Percentiles rank a stretch among this genome's conserved stretches.
Conservation (phyloP, 2,888 invertebrate genomes). For the Emmelina monodactyla region DNA sequence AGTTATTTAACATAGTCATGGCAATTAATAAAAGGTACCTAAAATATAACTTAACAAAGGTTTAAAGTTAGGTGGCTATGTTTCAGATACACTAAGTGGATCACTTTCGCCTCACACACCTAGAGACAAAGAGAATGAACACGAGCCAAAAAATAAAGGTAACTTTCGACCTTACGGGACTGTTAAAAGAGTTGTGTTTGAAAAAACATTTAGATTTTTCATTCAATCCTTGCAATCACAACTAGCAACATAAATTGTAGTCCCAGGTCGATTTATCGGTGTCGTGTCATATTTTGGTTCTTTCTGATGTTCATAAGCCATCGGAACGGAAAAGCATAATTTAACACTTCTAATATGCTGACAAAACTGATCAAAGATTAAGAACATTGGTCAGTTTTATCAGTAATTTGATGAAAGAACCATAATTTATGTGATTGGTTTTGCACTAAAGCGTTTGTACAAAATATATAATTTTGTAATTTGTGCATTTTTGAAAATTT, state of each 20-base stretch:
- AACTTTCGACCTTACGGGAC: slow-evolving; percentile 22
- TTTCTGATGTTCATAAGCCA: no score
- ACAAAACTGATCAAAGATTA: no score
- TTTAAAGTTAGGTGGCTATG: slow-evolving; percentile 24
- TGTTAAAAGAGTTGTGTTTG: background rate
- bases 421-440: no score
- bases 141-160: slow-evolving; percentile 81
- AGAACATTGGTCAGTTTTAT: no score
- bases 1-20: no score
- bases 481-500: slow-evolving; percentile 29
- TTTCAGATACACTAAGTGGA: slow-evolving; percentile 81
- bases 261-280: slow-evolving; percentile 16
- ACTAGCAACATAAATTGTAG: background rate
- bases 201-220: background rate
- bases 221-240: background rate
- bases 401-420: no score
- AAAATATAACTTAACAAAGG: no score
- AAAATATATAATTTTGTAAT: no score
- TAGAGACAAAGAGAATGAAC: slow-evolving; percentile 76
- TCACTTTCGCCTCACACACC: slow-evolving; percentile 68
- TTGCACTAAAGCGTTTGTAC: no score
- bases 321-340: no score
- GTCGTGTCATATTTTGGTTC: slow-evolving; percentile 33
- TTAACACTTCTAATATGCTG: no score
- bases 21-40: no score